Evolutionary conservation across 2,113 vertebrate species (phyloP), one percentile per base, ranked within the genome.

Genomic region (Mesoclemmys tuberculata): DNA sequence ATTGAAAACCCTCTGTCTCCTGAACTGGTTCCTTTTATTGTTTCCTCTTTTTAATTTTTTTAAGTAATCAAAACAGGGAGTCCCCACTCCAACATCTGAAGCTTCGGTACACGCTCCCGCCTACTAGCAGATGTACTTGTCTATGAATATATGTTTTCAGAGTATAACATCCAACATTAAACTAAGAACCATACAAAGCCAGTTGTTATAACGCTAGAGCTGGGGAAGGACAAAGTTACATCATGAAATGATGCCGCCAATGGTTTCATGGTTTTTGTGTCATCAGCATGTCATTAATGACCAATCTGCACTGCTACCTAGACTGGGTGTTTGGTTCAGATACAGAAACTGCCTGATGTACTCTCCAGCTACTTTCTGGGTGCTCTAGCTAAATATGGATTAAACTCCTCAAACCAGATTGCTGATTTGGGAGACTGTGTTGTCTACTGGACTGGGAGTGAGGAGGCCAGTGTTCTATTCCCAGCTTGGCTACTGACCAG

Each of bases 181-280:
- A 81, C 35, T 81, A 71, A 92, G 10, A 95, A 79, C 38, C 85
- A 94, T 92, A 89, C 35, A 92, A 96, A 94, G 88, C 82, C 51
- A 84, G 12, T 44, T 80, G 38, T 68, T 35, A 44, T 41, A 80
- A 78, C 92, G 41, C 26, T 0, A 18, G 68, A 84, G 27, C 81
- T 2, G 41, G 27, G n/a, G 31, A 24, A 90, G 54, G 61, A 71
- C 44, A 80, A 91, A 49, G 78, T 38, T 61, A 58, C 68, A 74
- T 82, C 83, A 84, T 31, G 3, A 83, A 61, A 19, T 90, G 85
- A 78, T 88, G 6, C 58, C 56, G 52, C 81, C 21, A 81, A 68
- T 77, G 71, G 54, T 85, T 95, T 91, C 41, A 48, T 29, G 92
- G 11, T 81, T 86, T 94, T 90, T 84, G 41, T 58, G 77, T 74